phyloP scores from a whole-genome alignment of 2,797 vertebrate species.

The Taeniopygia guttata region DNA sequence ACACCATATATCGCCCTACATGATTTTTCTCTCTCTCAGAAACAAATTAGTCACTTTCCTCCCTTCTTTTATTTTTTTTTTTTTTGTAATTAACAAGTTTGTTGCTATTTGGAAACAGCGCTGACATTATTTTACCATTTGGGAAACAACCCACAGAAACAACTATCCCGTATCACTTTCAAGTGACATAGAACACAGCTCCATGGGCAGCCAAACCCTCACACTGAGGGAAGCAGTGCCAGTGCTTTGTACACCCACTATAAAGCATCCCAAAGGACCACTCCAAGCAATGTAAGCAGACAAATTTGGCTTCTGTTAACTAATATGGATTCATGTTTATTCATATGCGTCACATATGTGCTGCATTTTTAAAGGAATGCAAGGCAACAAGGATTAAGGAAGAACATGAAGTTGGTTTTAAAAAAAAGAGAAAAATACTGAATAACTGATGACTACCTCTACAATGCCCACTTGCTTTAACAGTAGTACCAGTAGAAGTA shows the following conservation, averaged over 20 bases:
- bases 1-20: background rate
- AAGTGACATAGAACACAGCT: background rate
- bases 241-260: background rate
- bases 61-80: no score
- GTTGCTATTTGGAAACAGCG: background rate
- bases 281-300: background rate
- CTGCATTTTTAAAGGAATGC: background rate
- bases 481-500: background rate
- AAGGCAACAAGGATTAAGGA: conserved; percentile 3
- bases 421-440: background rate
- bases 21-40: background rate
- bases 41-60: background rate
- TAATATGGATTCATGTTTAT: background rate
- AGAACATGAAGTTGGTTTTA: background rate
- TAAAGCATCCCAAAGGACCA: background rate
- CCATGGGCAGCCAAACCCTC: background rate
- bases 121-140: background rate
- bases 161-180: background rate
- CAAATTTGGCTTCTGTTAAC: background rate
- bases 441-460: background rate
- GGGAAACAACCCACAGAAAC: background rate
- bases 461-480: conserved; percentile 24
- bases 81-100: background rate
- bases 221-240: accelerated
- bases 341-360: background rate